Evolutionary conservation across 2,888 invertebrate genomes (phyloP).

Genomic region (Girardia tigrina): DNA sequence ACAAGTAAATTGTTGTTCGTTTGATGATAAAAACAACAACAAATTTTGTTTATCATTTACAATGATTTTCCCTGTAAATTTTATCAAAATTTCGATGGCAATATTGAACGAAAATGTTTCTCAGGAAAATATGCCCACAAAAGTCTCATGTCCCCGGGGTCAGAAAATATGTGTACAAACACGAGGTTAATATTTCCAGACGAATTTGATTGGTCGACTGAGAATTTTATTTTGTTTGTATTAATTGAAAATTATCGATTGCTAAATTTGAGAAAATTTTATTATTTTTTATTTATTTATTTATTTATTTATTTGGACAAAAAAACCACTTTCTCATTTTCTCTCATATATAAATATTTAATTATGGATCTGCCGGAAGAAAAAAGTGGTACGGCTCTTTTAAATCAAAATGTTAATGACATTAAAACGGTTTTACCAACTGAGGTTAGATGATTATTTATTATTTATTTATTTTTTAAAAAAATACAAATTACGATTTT

Average conservation of each 20-base stretch:
- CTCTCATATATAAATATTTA: background rate
- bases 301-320: background rate
- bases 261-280: slow-evolving; percentile 20
- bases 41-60: too few relatives aligned
- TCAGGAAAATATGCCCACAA: too few relatives aligned
- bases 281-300: too few relatives aligned
- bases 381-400: slow-evolving; percentile 7
- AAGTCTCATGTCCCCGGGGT: too few relatives aligned
- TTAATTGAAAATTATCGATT: slow-evolving; percentile 14
- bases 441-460: background rate
- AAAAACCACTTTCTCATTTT: background rate
- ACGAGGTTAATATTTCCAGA: too few relatives aligned
- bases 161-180: too few relatives aligned
- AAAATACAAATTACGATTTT: too few relatives aligned
- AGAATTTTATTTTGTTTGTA: background rate
- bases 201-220: background rate
- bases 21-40: too few relatives aligned
- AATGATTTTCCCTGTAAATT: too few relatives aligned
- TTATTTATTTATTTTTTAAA: background rate
- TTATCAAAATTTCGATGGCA: too few relatives aligned
- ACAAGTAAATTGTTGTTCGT: too few relatives aligned
- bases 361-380: background rate
- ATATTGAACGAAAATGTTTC: too few relatives aligned
- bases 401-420: slow-evolving; percentile 15
- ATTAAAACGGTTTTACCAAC: background rate